Percentiles rank a stretch among this genome's conserved stretches.
Conservation (phyloP, 2,113 vertebrate genomes). For the Macquaria australasica region DNA sequence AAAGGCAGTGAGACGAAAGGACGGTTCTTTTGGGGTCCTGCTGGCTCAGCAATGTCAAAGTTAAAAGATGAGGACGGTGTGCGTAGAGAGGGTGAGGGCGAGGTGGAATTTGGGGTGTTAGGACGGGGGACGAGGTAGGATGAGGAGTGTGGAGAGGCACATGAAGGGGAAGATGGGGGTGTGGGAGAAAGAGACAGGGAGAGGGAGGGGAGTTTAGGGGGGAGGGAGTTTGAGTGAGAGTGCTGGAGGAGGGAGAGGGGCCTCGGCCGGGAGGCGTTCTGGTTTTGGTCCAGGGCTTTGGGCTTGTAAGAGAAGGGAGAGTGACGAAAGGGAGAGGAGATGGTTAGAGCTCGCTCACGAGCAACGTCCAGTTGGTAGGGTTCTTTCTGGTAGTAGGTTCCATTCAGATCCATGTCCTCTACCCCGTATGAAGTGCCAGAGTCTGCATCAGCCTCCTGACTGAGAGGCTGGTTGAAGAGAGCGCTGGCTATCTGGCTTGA, state of each 20-base stretch:
- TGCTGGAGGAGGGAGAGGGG: conserved; percentile 83
- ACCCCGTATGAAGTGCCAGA: conserved; percentile 61
- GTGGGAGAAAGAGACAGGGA: conserved; percentile 84
- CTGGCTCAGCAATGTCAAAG: conserved; percentile 83
- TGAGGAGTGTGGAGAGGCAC: conserved; percentile 79
- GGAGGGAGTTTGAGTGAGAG: conserved; percentile 85
- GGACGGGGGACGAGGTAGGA: conserved; percentile 80
- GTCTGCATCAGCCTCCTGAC: conserved; percentile 61
- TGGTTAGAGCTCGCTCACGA: conserved; percentile 84
- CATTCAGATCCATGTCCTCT: conserved; percentile 81
- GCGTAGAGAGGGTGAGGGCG: conserved; percentile 76
- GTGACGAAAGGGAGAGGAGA: conserved; percentile 86
- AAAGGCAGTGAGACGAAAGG: conserved; percentile 71
- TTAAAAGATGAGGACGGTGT: conserved; percentile 82
- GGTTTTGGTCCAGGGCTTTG: conserved; percentile 84
- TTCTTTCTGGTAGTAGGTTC: conserved; percentile 78
- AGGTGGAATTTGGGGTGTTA: conserved; percentile 81
- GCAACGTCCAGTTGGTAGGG: conserved; percentile 70
- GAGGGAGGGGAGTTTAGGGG: conserved; percentile 83
- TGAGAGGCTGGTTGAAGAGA: conserved; percentile 77
- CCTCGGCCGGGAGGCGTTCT: conserved; percentile 82
- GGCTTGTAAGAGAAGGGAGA: conserved; percentile 83
- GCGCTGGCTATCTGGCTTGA: conserved; percentile 80
- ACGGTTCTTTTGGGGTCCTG: conserved; percentile 74
- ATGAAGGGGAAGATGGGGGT: conserved; percentile 82